Evolutionary conservation across 2,888 invertebrate species (phyloP).

Genomic region (Ditula angustiorana): DNA sequence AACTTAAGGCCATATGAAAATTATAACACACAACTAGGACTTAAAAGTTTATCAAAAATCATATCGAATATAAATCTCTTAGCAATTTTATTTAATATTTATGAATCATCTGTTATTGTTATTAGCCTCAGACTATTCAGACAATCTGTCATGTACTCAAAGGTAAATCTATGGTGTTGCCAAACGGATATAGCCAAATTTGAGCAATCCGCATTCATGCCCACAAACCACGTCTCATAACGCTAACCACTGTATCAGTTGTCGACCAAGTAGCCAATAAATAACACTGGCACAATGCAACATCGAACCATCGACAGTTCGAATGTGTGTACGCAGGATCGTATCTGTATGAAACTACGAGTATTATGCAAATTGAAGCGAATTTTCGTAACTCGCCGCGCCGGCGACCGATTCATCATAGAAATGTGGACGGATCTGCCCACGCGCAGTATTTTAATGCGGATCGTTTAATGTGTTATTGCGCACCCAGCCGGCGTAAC

Average conservation of each 20-base stretch:
- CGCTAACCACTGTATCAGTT: constrained; percentile 48
- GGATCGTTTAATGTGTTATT: constrained; percentile 63
- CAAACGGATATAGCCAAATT: constrained; percentile 36
- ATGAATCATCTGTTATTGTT: not conserved
- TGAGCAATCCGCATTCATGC: constrained; percentile 39
- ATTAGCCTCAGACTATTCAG: not conserved
- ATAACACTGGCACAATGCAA: constrained; percentile 67
- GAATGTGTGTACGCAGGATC: constrained; percentile 56
- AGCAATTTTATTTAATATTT: too few species aligned
- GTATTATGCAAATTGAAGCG: constrained; percentile 72
- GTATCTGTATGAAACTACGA: constrained; percentile 58
- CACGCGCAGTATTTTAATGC: constrained; percentile 70
- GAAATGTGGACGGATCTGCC: constrained; percentile 81
- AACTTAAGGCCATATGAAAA: too few species aligned
- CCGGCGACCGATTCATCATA: constrained; percentile 80
- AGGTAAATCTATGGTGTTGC: constrained; percentile 15
- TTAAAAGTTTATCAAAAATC: too few species aligned
- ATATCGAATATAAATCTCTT: too few species aligned
- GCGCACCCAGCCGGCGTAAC: constrained; percentile 37
- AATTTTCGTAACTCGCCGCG: constrained; percentile 78
- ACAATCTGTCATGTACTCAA: not conserved
- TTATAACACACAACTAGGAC: too few species aligned
- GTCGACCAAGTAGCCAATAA: constrained; percentile 61
- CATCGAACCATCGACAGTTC: constrained; percentile 57
- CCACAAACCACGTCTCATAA: constrained; percentile 46